A percentile compares a stretch with the other conserved stretches of the same genome.
Evolutionary conservation across 2,797 vertebrate species (phyloP).

Genomic region (Sarcoramphus papa): DNA sequence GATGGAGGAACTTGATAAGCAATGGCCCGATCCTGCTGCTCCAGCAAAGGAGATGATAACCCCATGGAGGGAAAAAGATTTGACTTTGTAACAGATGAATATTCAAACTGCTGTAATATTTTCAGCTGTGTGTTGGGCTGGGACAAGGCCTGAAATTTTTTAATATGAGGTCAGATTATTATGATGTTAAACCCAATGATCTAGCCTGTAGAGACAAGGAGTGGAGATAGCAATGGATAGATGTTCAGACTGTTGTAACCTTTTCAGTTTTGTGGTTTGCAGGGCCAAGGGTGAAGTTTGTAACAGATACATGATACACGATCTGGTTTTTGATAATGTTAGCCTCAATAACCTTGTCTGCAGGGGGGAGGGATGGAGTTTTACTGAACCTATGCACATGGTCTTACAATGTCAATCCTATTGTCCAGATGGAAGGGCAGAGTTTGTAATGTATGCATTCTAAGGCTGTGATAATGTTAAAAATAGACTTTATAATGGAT

Average conservation of each 20-base stretch:
- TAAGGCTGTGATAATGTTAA: background rate
- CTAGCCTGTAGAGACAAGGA: background rate
- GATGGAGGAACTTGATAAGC: rapidly evolving
- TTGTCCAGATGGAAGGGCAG: background rate
- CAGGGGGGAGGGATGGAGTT: background rate
- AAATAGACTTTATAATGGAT: background rate
- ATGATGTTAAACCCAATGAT: background rate
- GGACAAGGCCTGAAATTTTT: background rate
- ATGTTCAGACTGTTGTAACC: background rate
- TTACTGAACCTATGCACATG: background rate
- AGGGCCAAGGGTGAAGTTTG: background rate
- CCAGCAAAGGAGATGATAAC: background rate
- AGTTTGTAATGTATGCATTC: background rate
- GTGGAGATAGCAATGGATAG: background rate
- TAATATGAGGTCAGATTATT: background rate
- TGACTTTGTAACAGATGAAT: background rate
- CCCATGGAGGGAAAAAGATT: background rate
- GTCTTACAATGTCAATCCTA: background rate
- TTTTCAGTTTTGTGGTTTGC: background rate
- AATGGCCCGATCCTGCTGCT: background rate
- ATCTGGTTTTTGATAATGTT: background rate
- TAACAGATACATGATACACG: background rate
- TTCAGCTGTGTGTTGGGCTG: background rate
- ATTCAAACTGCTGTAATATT: background rate
- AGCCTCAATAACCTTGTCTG: background rate